Evolutionary conservation across 2,797 vertebrate genomes (phyloP).

Genomic region (Myiotriccus ornatus): DNA sequence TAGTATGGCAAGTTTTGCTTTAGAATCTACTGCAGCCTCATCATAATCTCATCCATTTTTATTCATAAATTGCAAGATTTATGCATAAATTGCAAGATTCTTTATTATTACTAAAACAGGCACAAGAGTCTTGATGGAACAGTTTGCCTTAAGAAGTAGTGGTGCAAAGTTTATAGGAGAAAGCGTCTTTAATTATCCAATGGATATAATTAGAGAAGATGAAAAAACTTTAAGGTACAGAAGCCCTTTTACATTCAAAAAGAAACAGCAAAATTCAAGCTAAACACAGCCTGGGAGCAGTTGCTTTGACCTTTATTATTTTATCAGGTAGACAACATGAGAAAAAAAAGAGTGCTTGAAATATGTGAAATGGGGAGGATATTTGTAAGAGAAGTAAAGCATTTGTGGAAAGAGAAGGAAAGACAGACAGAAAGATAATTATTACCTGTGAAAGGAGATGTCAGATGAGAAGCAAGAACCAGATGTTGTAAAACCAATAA

Average conservation of each 20-base stretch:
- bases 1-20: background rate
- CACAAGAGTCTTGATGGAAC: background rate
- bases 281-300: background rate
- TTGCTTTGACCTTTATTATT: background rate
- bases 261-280: background rate
- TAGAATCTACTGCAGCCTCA: background rate
- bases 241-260: background rate
- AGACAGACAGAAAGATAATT: background rate
- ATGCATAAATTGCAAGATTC: background rate
- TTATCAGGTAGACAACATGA: background rate
- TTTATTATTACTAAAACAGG: background rate
- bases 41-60: background rate
- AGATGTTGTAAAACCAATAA: conserved; percentile 1
- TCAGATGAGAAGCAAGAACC: background rate
- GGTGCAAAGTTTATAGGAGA: background rate
- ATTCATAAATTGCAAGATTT: background rate
- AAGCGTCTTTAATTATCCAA: background rate
- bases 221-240: background rate
- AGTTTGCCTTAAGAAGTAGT: background rate
- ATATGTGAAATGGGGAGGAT: background rate
- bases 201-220: background rate
- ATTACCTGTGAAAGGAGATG: background rate
- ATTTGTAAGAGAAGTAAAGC: background rate
- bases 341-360: background rate
- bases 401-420: conserved; percentile 3